Base-by-base conservation (phyloP, 2,797 vertebrate genomes). In the Amblyopsis hoosieri region DNA sequence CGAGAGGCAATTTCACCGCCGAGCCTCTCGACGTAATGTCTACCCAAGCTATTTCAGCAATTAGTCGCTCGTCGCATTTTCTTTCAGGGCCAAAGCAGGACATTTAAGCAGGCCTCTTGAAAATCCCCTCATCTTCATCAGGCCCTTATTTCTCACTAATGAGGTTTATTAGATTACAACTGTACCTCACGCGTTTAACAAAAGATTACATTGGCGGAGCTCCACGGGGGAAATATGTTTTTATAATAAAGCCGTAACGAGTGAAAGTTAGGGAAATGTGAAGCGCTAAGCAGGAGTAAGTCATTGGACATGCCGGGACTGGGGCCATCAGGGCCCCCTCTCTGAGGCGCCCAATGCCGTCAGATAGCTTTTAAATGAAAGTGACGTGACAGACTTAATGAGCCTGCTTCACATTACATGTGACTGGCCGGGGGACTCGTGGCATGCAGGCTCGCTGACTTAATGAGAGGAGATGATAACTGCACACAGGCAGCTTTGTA, bases 91-190 rank as follows among this genome's bases (percentile, higher is more conserved):
- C 69, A 75, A 78, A 83, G 68, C 46, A 3, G 78, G 73, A 66
- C 46, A 42, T 71, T 82, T 72, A 68, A 84, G 75, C 57, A 54
- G 66, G 45, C 67, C 78, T 79, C 82, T 82, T 46, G 42, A 77
- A 79, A 83, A 79, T 78, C 80, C 80, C 69, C 75, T 73, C 65
- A 62, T 88, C 82, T 85, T 90, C 86, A 92, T 91, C 85, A 87
- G 82, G 75, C 75, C 82, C 75, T 84, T 81, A 72, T 86, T 91
- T 85, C 58, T 75, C 17, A 6, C 83, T 92, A 92, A 92, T 91
- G 86, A 90, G 82, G 76, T 85, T 91, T 90, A 92, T 92, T 89
- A 88, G 89, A 93, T 94, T 90, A 91, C 83, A 87, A 85, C 83
- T 87, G 69, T 79, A 87, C 89, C 88, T 80, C 78, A 85, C 90